Evolutionary conservation across 2,888 invertebrate species (phyloP).

Genomic region (Microplitis deprimator): DNA sequence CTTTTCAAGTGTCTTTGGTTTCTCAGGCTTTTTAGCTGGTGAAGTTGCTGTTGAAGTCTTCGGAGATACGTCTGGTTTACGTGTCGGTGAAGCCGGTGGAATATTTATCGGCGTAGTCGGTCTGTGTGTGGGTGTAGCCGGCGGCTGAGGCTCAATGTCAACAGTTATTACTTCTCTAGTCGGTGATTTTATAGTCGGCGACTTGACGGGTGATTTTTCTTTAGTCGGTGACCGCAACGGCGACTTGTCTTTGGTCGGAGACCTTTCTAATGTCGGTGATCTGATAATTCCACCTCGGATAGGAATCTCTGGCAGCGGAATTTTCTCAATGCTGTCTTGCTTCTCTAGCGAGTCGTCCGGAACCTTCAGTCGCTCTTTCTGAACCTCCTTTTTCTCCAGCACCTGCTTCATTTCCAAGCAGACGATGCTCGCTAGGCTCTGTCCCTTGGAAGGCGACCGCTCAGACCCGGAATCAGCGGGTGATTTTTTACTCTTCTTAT

Average conservation of each 20-base stretch:
- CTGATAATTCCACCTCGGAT: constrained; percentile 30
- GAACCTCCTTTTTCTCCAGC: constrained; percentile 61
- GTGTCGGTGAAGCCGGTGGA: background rate
- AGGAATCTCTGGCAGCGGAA: constrained; percentile 67
- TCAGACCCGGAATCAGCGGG: constrained; percentile 58
- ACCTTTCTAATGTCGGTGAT: constrained; percentile 37
- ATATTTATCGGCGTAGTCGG: no score
- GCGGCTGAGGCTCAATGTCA: constrained; percentile 14
- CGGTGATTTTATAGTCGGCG: constrained; percentile 25
- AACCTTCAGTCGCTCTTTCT: constrained; percentile 58
- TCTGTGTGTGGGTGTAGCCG: background rate
- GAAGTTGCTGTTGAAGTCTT: constrained; percentile 9
- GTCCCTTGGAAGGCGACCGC: constrained; percentile 53
- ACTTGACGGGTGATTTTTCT: constrained; percentile 45
- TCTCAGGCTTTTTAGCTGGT: constrained; percentile 45
- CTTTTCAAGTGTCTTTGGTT: constrained; percentile 60
- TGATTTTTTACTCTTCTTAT: constrained; percentile 59
- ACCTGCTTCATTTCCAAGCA: constrained; percentile 65
- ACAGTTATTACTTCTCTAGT: constrained; percentile 29
- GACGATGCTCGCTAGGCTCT: constrained; percentile 62
- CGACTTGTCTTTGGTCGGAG: constrained; percentile 40
- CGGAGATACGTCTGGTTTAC: constrained; percentile 23
- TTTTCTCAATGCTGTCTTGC: constrained; percentile 68
- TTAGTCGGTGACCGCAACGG: constrained; percentile 47
- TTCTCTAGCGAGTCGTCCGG: constrained; percentile 65